phyloP scores from a whole-genome alignment of 2,888 invertebrate species.

The Pyralis farinalis region DNA sequence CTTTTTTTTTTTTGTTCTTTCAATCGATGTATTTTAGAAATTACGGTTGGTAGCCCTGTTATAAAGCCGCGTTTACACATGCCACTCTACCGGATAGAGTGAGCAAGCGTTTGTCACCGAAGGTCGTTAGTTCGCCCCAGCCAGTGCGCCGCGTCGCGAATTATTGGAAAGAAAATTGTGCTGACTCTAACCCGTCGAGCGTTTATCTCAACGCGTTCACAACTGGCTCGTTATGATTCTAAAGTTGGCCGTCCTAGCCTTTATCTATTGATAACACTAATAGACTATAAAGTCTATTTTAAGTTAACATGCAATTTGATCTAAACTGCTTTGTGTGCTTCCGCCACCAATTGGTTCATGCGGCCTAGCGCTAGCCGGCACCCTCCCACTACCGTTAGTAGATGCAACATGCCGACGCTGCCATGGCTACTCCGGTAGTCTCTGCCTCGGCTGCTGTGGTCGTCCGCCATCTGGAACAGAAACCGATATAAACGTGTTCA shows the following conservation, averaged over 20 bases:
- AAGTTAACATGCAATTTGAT: too few species aligned
- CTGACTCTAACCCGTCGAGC: slow-evolving; percentile 34
- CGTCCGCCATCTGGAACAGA: too few species aligned
- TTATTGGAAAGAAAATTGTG: slow-evolving; percentile 60
- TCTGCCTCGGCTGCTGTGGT: too few species aligned
- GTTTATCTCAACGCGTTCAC: slow-evolving; percentile 32
- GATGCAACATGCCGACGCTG: too few species aligned
- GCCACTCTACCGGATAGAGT: slow-evolving; percentile 39
- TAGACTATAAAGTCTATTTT: too few species aligned
- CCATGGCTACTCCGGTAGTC: too few species aligned
- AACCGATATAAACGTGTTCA: too few species aligned
- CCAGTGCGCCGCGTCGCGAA: slow-evolving; percentile 31
- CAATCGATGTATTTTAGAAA: background rate
- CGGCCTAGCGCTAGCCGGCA: too few species aligned
- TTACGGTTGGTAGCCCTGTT: slow-evolving; percentile 14
- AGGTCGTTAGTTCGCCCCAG: slow-evolving; percentile 43
- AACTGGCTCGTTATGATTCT: slow-evolving; percentile 31
- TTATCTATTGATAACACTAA: too few species aligned
- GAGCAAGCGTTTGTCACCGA: slow-evolving; percentile 38
- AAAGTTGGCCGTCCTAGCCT: slow-evolving; percentile 3
- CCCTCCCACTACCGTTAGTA: too few species aligned
- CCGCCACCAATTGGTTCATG: too few species aligned
- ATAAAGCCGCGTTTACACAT: slow-evolving; percentile 45
- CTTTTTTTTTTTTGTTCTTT: background rate
- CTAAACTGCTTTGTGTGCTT: too few species aligned